These are phyloP conservation scores for Catocala sponsa DNA, from an alignment of 2,888 invertebrate genomes.

Conservation along the genomic window DNA sequence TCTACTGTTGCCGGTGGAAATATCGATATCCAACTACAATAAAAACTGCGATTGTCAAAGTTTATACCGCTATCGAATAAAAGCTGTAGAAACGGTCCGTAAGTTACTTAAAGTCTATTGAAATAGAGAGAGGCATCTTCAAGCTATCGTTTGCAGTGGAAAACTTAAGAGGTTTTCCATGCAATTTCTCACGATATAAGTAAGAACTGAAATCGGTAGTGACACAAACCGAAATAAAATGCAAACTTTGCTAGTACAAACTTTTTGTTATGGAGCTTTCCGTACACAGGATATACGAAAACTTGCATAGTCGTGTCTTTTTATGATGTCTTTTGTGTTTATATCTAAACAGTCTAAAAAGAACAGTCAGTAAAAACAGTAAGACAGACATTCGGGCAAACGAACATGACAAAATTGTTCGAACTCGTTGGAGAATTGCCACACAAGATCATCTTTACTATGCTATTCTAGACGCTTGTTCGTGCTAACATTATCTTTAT, in stretches of 20 bases:
- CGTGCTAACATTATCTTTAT: constrained; percentile 1
- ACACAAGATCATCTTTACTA: background rate
- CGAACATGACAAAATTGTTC: constrained; percentile 1
- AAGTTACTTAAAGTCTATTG: constrained; percentile 57
- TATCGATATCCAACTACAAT: constrained; percentile 54
- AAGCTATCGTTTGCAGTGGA: constrained; percentile 31
- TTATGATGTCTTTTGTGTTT: constrained; percentile 12
- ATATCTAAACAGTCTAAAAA: constrained; percentile 7
- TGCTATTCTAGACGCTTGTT: background rate
- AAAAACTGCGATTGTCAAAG: constrained; percentile 57
- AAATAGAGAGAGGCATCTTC: constrained; percentile 40
- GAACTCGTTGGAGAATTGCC: constrained; percentile 7
- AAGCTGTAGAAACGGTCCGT: constrained; percentile 47
- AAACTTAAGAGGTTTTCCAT: constrained; percentile 42
- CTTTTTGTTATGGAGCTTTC: constrained; percentile 6
- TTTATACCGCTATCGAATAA: constrained; percentile 49
- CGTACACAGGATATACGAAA: constrained; percentile 9
- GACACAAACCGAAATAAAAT: constrained; percentile 29
- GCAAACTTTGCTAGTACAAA: constrained; percentile 15
- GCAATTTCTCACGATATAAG: constrained; percentile 35
- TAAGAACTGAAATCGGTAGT: constrained; percentile 31
- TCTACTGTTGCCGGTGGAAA: constrained; percentile 26
- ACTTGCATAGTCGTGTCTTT: constrained; percentile 7
- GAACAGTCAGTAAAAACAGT: background rate
- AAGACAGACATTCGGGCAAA: background rate